A percentile compares a stretch with the other conserved stretches of the same genome.
Conservation (phyloP, 2,113 vertebrate species). For the Picathartes gymnocephalus region DNA sequence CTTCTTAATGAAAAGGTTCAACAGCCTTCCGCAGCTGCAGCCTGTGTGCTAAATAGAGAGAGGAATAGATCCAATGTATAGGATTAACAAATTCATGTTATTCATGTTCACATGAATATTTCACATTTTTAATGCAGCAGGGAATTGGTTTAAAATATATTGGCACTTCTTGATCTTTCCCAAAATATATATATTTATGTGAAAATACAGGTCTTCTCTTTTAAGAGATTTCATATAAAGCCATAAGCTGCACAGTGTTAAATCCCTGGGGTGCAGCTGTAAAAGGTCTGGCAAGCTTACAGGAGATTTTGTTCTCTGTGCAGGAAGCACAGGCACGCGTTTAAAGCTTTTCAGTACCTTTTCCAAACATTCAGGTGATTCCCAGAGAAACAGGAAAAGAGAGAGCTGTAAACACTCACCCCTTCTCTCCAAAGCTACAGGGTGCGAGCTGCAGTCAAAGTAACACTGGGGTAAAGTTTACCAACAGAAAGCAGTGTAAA, state of each 20-base stretch:
- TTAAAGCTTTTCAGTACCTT: background rate
- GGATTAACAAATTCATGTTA: slow-evolving; percentile 46
- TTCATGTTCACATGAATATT: slow-evolving; percentile 32
- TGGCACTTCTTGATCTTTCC: background rate
- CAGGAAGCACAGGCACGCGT: background rate
- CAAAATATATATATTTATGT: slow-evolving; percentile 26
- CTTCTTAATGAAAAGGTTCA: slow-evolving; percentile 22
- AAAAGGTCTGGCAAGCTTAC: slow-evolving; percentile 19
- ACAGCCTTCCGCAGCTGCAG: slow-evolving; percentile 15
- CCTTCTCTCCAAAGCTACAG: background rate
- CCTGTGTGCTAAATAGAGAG: slow-evolving; percentile 26
- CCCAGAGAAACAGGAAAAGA: background rate
- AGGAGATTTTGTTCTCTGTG: background rate
- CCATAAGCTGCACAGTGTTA: background rate
- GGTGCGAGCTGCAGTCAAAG: background rate
- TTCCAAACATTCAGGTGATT: background rate
- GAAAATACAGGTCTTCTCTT: background rate
- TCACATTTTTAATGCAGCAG: slow-evolving; percentile 7
- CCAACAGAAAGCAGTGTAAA: background rate
- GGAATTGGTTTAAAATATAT: slow-evolving; percentile 16
- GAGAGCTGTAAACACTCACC: background rate
- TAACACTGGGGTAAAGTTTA: background rate
- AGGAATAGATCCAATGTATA: background rate
- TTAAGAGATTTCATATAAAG: background rate
- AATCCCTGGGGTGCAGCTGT: background rate